These are phyloP conservation scores for Astreopora myriophthalma DNA, from an alignment of 64 coral and sea anemone genomes.

Conservation along the genomic window DNA sequence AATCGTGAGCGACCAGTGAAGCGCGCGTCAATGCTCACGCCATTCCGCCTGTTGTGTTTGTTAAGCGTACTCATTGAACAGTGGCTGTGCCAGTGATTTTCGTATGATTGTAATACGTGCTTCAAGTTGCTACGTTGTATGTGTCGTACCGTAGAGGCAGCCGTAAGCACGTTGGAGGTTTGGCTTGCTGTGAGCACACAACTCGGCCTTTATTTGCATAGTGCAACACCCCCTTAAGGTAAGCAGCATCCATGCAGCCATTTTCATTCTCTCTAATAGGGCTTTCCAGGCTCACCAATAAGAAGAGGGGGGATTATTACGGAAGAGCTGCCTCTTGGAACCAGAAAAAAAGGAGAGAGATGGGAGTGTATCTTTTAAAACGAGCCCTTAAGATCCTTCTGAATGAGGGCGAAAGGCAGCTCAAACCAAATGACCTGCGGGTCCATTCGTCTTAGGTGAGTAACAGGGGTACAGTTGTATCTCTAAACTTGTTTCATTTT, in stretches of 20 bases:
- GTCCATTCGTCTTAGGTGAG: constrained; percentile 5
- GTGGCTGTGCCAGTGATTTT: no score
- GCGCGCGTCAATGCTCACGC: no score
- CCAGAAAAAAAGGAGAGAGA: constrained; percentile 67
- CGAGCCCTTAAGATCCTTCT: constrained; percentile 82
- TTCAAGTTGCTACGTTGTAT: no score
- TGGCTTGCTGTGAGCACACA: no score
- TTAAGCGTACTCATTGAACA: no score
- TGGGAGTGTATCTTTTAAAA: constrained; percentile 83
- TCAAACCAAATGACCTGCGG: constrained; percentile 65
- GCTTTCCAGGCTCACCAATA: constrained; percentile 77
- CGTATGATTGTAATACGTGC: no score
- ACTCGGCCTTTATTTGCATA: no score
- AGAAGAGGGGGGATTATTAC: constrained; percentile 87
- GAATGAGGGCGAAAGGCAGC: constrained; percentile 85
- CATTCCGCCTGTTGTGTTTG: no score
- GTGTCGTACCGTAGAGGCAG: no score
- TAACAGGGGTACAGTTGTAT: background rate
- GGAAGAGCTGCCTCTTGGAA: constrained; percentile 52
- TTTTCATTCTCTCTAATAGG: constrained; percentile 22
- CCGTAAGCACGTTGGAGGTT: no score
- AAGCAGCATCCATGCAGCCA: background rate
- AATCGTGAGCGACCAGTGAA: no score
- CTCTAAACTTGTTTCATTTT: no score
- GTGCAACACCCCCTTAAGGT: background rate